phyloP scores from a whole-genome alignment of 2,113 vertebrate genomes.

The Seriola dumerili region DNA sequence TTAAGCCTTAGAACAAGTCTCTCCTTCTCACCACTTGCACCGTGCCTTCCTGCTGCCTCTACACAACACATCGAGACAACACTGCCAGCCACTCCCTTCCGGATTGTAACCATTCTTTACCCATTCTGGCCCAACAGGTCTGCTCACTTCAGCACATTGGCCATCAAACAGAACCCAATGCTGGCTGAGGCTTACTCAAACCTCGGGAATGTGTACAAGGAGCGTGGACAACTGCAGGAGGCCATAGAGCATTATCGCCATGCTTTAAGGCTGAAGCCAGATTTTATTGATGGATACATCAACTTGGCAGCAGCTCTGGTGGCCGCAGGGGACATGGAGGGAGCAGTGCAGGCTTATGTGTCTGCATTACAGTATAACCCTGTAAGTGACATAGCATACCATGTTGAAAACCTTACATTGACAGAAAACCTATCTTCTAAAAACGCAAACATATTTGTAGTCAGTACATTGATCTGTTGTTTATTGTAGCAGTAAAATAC shows the following conservation, averaged over 20 bases:
- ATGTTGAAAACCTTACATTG: neutral
- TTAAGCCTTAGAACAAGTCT: neutral
- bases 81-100: neutral
- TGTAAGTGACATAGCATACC: slow-evolving; percentile 83
- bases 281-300: slow-evolving; percentile 99
- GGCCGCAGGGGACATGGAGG: slow-evolving; percentile 99
- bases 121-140: slow-evolving; percentile 85
- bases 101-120: neutral
- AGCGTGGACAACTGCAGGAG: slow-evolving; percentile 97
- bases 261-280: slow-evolving; percentile 95
- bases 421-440: neutral
- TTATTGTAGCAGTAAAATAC: neutral
- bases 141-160: slow-evolving; percentile 98
- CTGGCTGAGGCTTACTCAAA: slow-evolving; percentile 99
- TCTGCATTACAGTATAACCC: slow-evolving; percentile 99
- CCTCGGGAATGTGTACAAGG: slow-evolving; percentile 98
- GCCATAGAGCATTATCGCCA: slow-evolving; percentile 99
- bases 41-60: neutral
- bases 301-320: slow-evolving; percentile 97
- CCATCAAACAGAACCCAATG: slow-evolving; percentile 99
- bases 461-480: neutral
- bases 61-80: neutral
- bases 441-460: neutral
- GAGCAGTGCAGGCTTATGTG: slow-evolving; percentile 98
- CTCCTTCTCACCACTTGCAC: neutral